Base-by-base conservation (phyloP, 2,797 vertebrate species). In the Limosa lapponica region DNA sequence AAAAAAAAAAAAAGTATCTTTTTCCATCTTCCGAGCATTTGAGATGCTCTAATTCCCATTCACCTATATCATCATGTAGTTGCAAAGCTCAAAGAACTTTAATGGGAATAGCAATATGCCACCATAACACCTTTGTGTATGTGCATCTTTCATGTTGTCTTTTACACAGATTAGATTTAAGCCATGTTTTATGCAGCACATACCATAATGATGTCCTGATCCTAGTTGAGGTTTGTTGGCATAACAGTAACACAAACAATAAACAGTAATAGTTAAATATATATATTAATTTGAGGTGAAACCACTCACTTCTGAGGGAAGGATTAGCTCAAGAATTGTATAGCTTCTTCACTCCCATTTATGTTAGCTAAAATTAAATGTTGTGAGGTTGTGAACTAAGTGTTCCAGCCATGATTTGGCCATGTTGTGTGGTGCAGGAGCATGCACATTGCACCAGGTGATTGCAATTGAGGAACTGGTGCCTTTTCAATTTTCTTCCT, bases 381-480 rank as follows among this genome's bases (percentile, higher is more conserved):
- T 62, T 51, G 16, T 51, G 57, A 65, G 39, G 9, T 19, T 61
- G 36, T 67, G 52, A 62, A 20, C 13, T 17, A 22, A 30, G 25
- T 59, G 10, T 39, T 78, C 39, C 59, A 58, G 61, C 57, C 20
- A 2, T 28, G 55, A 24, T 39, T 41, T 84, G n/a, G 10, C 37
- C 12, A 2, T 3, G 14, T 37, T 66, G 10, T 54, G 7, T 32
- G 43, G 52, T 24, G 18, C 25, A 55, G 58, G 12, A 82, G 39
- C 25, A 37, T 8, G 20, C 4, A 2, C 3, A 0, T 37, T 64
- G 24, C 15, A 58, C 27, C 4, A 19, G 4, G 1, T 46, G 23
- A 17, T 10, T 61, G 22, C 46, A 73, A 0, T 1, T 83, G 48
- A 58, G n/a, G 19, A 81, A 41, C 19, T 28, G 6, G 25, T 83